Conservation (phyloP, 2,113 vertebrate species). For the Charina bottae region DNA sequence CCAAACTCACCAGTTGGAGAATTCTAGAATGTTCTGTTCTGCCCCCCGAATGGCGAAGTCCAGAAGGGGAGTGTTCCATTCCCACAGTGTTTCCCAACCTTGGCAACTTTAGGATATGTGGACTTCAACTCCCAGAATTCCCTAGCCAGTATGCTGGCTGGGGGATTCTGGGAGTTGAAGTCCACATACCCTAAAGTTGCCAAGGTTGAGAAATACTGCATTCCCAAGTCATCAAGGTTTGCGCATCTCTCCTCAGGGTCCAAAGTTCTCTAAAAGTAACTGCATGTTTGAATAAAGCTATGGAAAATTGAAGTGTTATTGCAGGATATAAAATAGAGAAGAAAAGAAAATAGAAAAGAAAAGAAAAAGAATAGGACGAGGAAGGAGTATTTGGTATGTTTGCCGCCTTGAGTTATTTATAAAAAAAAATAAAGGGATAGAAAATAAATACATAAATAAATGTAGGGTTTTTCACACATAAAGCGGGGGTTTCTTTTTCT, state of each 20-base stretch:
- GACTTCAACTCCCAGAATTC: background rate
- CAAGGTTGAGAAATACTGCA: background rate
- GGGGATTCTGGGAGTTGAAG: background rate
- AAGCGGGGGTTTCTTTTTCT: background rate
- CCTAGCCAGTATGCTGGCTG: background rate
- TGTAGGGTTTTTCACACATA: background rate
- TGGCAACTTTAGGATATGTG: background rate
- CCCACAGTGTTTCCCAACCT: background rate
- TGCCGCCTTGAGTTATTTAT: no score
- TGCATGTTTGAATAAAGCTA: background rate
- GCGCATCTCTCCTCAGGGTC: background rate
- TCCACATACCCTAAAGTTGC: background rate
- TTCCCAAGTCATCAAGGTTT: background rate
- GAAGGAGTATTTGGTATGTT: no score
- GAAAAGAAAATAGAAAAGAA: no score
- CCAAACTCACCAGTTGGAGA: background rate
- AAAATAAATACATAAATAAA: no score
- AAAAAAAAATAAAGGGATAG: no score
- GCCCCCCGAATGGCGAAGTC: background rate
- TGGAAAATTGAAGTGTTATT: background rate
- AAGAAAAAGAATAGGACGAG: no score
- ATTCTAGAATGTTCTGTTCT: background rate
- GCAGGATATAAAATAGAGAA: no score
- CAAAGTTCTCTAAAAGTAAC: background rate
- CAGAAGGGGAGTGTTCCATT: background rate